phyloP scores from a whole-genome alignment of 2,113 vertebrate species.

The Microcebus jonahi region DNA sequence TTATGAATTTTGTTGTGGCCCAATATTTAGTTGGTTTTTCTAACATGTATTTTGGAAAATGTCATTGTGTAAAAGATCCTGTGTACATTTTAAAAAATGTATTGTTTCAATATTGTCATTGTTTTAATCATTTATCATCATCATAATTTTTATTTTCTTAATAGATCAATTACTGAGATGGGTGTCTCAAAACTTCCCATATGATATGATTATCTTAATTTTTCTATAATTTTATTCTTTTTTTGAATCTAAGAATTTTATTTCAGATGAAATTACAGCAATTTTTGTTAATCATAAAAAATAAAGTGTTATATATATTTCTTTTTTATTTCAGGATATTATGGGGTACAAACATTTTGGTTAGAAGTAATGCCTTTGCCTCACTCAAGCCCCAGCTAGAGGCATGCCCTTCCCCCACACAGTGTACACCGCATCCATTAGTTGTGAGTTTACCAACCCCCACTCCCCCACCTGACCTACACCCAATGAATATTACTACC shows the following conservation, averaged over 20 bases:
- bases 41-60: not conserved
- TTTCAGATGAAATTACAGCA: not conserved
- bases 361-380: too few relatives aligned
- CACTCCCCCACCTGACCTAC: too few relatives aligned
- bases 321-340: too few relatives aligned
- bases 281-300: conserved; percentile 7
- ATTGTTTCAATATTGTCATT: not conserved
- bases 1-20: not conserved
- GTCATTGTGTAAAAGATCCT: not conserved
- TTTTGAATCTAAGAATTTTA: conserved; percentile 24
- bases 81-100: not conserved
- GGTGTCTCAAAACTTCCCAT: not conserved
- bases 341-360: too few relatives aligned
- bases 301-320: not conserved
- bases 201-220: not conserved
- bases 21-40: not conserved
- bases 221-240: not conserved
- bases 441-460: too few relatives aligned
- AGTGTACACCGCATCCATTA: too few relatives aligned
- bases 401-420: too few relatives aligned
- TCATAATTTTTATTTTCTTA: not conserved
- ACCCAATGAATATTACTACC: too few relatives aligned
- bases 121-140: not conserved
- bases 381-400: too few relatives aligned
- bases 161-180: not conserved